Conservation (phyloP, 2,797 vertebrate genomes). For the Melanotaenia boesemani region DNA sequence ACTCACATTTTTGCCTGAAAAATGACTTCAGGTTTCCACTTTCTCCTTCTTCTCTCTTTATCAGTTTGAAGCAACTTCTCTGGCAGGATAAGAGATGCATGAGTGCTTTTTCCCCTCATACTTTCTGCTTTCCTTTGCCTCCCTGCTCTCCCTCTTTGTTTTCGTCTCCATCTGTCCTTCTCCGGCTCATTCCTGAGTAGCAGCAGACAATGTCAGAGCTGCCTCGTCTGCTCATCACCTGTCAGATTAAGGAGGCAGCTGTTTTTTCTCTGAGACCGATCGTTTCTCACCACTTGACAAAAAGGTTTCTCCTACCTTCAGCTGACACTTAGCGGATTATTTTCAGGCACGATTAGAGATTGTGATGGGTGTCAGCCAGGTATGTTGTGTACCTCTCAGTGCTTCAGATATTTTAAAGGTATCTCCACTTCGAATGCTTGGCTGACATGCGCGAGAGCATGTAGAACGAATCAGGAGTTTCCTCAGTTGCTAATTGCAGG, state of each 20-base stretch:
- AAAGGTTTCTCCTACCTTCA: conserved; percentile 13
- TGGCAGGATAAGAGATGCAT: not conserved
- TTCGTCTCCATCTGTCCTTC: not conserved
- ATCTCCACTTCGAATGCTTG: not conserved
- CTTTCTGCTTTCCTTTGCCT: not conserved
- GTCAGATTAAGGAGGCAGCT: conserved; percentile 38
- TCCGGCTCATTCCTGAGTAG: conserved; percentile 24
- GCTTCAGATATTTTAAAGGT: no score
- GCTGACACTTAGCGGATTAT: conserved; percentile 32
- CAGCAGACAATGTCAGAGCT: conserved; percentile 15
- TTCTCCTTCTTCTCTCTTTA: not conserved
- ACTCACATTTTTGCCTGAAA: not conserved
- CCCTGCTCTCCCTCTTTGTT: not conserved
- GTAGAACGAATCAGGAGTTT: not conserved
- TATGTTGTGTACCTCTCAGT: no score
- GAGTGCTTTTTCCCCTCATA: no score
- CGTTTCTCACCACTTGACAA: conserved; percentile 35
- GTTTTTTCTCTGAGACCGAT: conserved; percentile 49
- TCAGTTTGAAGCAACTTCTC: not conserved
- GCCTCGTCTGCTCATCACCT: conserved; percentile 31
- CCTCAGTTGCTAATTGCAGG: conserved; percentile 29
- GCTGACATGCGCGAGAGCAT: not conserved
- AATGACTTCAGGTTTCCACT: not conserved
- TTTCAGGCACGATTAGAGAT: conserved; percentile 17
- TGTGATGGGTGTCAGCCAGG: conserved; percentile 23